Conservation (phyloP, 1,140 invertebrate genomes). For the Vanessa atalanta region DNA sequence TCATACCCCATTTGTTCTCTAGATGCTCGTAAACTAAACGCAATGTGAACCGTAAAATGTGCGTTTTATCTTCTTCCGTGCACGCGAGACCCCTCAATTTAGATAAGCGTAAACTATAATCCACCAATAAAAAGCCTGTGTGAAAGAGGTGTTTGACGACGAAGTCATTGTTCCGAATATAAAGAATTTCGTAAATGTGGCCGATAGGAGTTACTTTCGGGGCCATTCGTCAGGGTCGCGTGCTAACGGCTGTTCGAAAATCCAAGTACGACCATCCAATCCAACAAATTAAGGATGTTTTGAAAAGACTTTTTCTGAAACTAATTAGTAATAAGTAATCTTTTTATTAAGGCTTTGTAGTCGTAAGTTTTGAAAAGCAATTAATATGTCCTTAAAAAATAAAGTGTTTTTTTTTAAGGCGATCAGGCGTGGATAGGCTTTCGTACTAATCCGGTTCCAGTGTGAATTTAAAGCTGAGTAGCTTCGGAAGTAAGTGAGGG, state of each 20-base stretch:
- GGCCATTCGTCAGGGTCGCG: slow-evolving; percentile 5
- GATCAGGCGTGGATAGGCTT: no score
- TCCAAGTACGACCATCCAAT: neutral
- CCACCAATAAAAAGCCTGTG: slow-evolving; percentile 2
- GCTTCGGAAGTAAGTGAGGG: no score
- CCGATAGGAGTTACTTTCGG: slow-evolving; percentile 7
- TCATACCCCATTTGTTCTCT: neutral
- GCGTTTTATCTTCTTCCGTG: neutral
- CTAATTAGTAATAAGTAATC: no score
- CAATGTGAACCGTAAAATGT: slow-evolving; percentile 11
- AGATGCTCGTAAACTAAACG: slow-evolving; percentile 9
- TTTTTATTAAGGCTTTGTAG: no score
- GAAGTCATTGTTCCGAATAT: slow-evolving; percentile 7
- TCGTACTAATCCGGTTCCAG: no score
- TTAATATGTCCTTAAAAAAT: no score
- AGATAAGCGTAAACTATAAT: slow-evolving; percentile 10
- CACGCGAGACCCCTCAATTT: slow-evolving; percentile 6
- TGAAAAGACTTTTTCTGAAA: no score
- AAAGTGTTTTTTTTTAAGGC: no score
- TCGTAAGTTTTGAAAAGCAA: no score
- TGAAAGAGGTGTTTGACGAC: slow-evolving; percentile 15
- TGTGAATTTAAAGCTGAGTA: no score
- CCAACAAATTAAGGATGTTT: neutral
- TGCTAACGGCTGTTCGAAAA: neutral
- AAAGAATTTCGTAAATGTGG: slow-evolving; percentile 21